phyloP scores from a whole-genome alignment of 2,888 invertebrate species.

The Diarsia rubi region DNA sequence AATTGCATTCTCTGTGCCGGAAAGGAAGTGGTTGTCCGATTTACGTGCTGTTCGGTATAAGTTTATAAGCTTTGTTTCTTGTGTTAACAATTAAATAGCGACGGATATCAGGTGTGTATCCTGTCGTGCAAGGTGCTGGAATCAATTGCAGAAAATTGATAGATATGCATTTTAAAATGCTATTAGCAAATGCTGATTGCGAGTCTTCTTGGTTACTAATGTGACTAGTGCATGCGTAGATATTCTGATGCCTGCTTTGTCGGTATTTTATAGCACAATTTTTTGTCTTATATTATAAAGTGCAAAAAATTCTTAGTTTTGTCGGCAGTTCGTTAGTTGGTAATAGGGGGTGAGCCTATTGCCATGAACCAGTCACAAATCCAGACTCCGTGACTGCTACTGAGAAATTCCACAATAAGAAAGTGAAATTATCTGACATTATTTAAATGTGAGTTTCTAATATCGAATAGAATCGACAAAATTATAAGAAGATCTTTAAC shows the following conservation, averaged over 20 bases:
- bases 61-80: constrained; percentile 18
- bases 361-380: no score
- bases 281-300: no score
- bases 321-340: no score
- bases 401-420: no score
- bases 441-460: no score
- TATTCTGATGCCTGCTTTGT: background rate
- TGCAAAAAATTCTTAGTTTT: no score
- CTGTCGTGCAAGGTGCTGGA: constrained; percentile 29
- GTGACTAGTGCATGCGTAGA: background rate
- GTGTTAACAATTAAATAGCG: constrained; percentile 18
- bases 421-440: no score
- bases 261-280: background rate
- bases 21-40: constrained; percentile 40
- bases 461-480: no score
- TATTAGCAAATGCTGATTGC: constrained; percentile 42
- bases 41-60: constrained; percentile 33
- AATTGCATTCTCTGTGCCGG: constrained; percentile 34
- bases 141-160: constrained; percentile 49
- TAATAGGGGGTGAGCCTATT: no score
- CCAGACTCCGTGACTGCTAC: no score
- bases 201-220: background rate
- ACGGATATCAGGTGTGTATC: constrained; percentile 33
- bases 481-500: constrained; percentile 1
- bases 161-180: constrained; percentile 25